Evolutionary conservation across 2,888 invertebrate species (phyloP), one percentile per base, ranked within the genome.

Genomic region (Serrognathus titanus): DNA sequence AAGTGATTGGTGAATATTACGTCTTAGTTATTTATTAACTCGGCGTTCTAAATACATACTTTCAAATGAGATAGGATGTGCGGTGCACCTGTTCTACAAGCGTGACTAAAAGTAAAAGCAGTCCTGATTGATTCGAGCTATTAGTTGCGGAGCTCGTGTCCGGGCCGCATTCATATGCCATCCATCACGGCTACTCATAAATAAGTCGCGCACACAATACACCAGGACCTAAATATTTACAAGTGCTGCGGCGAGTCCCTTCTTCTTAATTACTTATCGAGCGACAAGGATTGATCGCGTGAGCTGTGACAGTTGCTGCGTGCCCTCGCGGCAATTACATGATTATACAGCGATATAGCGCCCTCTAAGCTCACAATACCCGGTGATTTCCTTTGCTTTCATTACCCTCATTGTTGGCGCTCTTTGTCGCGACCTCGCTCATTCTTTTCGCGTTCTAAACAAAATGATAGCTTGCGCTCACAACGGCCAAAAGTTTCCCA

Each of bases 251-350:
- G 48, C 48, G 57, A 63, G 65, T 63, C 67, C 68, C 66, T 66
- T 68, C 69, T 68, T 71, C 69, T 68, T 71, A 70, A 71, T 71
- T 70, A 69, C 69, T 66, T 63, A 70, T 67, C 68, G 65, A 70
- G 68, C 70, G 74, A 74, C 72, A 73, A 74, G 71, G 76, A 77
- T 76, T 75, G 77, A 77, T 77, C 74, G 71, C 72, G 71, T 66
- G 71, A 73, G 70, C 65, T 62, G 63, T 68, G 69, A 71, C 67
- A 69, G 65, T 67, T 62, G 68, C 60, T 60, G 64, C 59, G 8
- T 69, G 24, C 24, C 24, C 24, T 31, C 68, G 65, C 67, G 65
- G 71, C 72, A 75, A 75, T 73, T 74, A 74, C 69, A 71, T 69
- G 72, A 73, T 73, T 71, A 73, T 74, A 71, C 69, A 66, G 65